Evolutionary conservation across 2,113 vertebrate species (phyloP), one percentile per base, ranked within the genome.

Genomic region (Paradoxurus hermaphroditus): DNA sequence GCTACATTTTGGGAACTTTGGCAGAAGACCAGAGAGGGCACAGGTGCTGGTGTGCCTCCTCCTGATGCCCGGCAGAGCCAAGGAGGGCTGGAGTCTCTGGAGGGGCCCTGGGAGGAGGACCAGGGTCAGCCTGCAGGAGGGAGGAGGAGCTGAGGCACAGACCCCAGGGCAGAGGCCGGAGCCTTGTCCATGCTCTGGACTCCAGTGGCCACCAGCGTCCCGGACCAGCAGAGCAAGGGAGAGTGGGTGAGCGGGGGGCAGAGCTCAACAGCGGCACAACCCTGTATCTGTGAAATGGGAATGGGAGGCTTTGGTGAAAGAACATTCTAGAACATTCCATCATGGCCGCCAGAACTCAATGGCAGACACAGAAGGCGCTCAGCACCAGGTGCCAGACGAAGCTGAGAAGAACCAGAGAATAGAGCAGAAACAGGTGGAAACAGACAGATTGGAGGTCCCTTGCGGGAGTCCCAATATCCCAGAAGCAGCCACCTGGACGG

Each of bases 401-500:
- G 21, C 78, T 2, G 21, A 81, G 51, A 36, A 25, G 49, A n/a
- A 3, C 77, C 19, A 19, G 51, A 10, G 34, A 53, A 2, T 19
- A 12, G 78, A 79, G 77, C 31, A 21, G 77, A 49, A 23, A 36
- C 34, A 12, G 75, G 46, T 21, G 34, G 51, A 4, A 36, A 15
- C 2, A 14, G 13, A 81, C 78, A 39, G n/a, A 16, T 4, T 16
- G 14, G 79, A 46, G 77, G 21, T 7, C 41, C 73, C 51, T 7
- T 25, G 78, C 19, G 0, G 78, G 78, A 25, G 51, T 34, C 78
- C 78, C 78, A 8, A 1, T 21, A 25, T 14, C 19, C 41, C 41
- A 4, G 41, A 7, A 29, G 44, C 23, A 75, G 41, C 3, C 1
- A 5, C 25, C 2, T 34, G 1, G 78, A n/a, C 2, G 8, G 34